phyloP scores from a whole-genome alignment of 2,888 invertebrate genomes.

The Dryobota labecula region DNA sequence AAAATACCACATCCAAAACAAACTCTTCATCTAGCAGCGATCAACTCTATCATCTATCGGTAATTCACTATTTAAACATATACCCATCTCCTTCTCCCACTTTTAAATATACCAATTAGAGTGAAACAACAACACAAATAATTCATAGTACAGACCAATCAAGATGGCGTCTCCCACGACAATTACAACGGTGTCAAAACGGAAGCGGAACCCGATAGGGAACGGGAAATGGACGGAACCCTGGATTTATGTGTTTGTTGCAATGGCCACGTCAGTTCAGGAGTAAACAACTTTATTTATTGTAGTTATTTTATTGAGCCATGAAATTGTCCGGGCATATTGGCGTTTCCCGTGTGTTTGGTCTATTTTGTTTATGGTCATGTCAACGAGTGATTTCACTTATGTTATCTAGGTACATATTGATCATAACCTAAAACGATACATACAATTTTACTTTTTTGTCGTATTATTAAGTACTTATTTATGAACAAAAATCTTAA shows the following conservation, averaged over 20 bases:
- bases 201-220: slow-evolving; percentile 81
- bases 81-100: slow-evolving; percentile 66
- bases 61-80: slow-evolving; percentile 55
- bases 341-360: slow-evolving; percentile 28
- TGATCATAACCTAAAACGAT: too few species aligned
- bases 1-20: slow-evolving; percentile 62
- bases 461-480: too few species aligned
- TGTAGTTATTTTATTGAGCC: slow-evolving; percentile 60
- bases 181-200: slow-evolving; percentile 84
- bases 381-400: background rate
- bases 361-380: slow-evolving; percentile 6
- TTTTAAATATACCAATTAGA: slow-evolving; percentile 50
- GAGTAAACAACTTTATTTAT: slow-evolving; percentile 65
- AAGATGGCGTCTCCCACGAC: slow-evolving; percentile 80
- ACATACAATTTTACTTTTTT: too few species aligned
- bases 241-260: slow-evolving; percentile 72
- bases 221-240: slow-evolving; percentile 68
- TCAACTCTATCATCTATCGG: slow-evolving; percentile 43
- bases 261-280: slow-evolving; percentile 59
- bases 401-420: too few species aligned
- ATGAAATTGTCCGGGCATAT: slow-evolving; percentile 21
- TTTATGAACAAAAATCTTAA: too few species aligned
- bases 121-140: slow-evolving; percentile 69
- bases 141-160: slow-evolving; percentile 75
- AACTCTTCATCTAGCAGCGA: slow-evolving; percentile 45